Conservation (phyloP, 2,113 vertebrate species). For the Dipodomys spectabilis region DNA sequence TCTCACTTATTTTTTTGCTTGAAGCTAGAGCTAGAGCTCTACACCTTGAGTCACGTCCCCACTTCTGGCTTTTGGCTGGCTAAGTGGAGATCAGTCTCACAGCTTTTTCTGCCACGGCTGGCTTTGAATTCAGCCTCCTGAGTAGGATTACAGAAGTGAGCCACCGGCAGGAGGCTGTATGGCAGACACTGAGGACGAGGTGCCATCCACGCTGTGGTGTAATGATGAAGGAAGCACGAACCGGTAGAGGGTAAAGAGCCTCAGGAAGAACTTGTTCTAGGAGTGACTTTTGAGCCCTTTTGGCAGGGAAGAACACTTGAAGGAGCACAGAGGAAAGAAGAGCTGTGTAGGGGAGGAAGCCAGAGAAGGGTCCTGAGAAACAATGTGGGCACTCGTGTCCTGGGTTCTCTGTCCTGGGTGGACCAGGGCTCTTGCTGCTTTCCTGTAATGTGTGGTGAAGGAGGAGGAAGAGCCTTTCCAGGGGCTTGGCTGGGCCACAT, state of each 20-base stretch:
- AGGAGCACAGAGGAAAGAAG: background rate
- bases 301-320: background rate
- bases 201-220: too few species aligned
- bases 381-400: background rate
- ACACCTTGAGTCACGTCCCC: too few species aligned
- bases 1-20: too few species aligned
- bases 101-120: too few species aligned
- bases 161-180: background rate
- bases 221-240: background rate
- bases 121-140: too few species aligned
- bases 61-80: too few species aligned
- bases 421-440: background rate
- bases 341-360: too few species aligned
- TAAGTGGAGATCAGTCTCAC: too few species aligned
- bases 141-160: too few species aligned
- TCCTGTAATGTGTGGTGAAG: background rate
- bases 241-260: background rate
- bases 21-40: too few species aligned
- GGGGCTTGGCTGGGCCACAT: background rate
- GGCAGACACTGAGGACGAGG: background rate
- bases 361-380: too few species aligned
- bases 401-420: background rate
- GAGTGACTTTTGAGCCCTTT: background rate
- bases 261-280: background rate
- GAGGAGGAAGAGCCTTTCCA: accelerated